Base-by-base conservation (phyloP, 2,888 invertebrate species). In the Cartodere bifasciata region DNA sequence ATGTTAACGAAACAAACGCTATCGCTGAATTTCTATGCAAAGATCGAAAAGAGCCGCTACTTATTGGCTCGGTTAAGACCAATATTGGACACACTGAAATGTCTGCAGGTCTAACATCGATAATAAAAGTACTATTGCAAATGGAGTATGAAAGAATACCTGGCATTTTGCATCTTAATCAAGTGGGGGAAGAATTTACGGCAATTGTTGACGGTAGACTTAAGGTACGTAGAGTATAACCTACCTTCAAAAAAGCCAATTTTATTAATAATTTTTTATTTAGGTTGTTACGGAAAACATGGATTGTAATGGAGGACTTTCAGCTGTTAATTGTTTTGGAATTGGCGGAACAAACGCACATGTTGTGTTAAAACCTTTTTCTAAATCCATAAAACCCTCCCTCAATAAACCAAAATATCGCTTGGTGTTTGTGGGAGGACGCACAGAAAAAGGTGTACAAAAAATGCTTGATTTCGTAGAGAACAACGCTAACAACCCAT, bases 81-180 rank as follows among this genome's bases (percentile, higher is more conserved):
- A 33, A 29, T 14, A 23, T 29, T 15, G 33, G 33, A 11, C 33
- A 33, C 21, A 29, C 33, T n/a, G 33, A 33, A 24, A 33, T 33
- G 33, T 11, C 33, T 7, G 28, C 33, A 13, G 33, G 33, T 2
- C 4, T 33, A 3, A 29, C 29, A 14, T 33, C 33, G 2, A 25
- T 33, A 7, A 24, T 33, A 2, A 33, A 33, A 23, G 29, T 21
- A 2, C 23, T 33, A 16, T 5, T 29, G 2, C 21, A 28, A 4
- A 33, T 33, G 33, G 81, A 87, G 49, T 72, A 71, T 3, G 80
- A 81, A 1, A 59, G 66, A 13, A 72, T 95, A 28, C 82, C 91
- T 1, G 85, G 87, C 3, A 95, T 94, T 53, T 65, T 94, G 7
- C 77, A 95, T 60, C 90, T 68, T 58, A 43, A 35, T 2, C 37